Conservation (phyloP, 2,113 vertebrate genomes). For the Prolemur simus region DNA sequence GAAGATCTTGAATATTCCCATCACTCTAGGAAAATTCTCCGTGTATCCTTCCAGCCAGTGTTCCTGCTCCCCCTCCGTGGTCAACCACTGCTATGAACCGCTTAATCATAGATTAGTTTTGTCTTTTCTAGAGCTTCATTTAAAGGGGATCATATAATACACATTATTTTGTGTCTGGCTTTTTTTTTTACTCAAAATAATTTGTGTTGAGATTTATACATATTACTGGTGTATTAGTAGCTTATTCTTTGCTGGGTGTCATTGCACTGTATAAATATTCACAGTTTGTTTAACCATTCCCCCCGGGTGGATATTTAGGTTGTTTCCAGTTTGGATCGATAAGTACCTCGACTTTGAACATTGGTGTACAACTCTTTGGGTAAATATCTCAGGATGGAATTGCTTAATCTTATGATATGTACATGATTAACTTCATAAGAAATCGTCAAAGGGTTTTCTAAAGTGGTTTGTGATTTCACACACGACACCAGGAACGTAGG, state of each 20-base stretch:
- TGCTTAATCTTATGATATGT: neutral
- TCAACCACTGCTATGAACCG: neutral
- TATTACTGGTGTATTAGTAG: neutral
- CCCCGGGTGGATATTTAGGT: neutral
- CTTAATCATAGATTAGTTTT: neutral
- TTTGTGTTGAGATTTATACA: neutral
- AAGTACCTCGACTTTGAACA: neutral
- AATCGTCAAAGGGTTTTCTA: neutral
- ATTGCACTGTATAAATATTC: neutral
- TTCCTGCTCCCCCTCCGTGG: neutral
- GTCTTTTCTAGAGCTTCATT: neutral
- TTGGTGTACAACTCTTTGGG: neutral
- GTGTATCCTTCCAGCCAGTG: neutral
- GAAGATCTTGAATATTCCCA: slow-evolving; percentile 2
- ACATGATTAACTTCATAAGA: neutral
- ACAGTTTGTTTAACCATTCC: neutral
- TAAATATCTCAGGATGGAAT: neutral
- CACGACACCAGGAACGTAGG: neutral
- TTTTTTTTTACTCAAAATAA: neutral
- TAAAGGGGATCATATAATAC: neutral
- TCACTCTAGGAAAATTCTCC: neutral
- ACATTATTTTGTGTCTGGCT: neutral
- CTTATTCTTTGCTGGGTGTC: neutral
- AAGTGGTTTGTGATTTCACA: neutral
- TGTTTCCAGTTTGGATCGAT: neutral